A percentile compares a stretch with the other conserved stretches of the same genome.
Evolutionary conservation across 2,797 vertebrate genomes (phyloP).

Genomic region (Pteronotus mesoamericanus): DNA sequence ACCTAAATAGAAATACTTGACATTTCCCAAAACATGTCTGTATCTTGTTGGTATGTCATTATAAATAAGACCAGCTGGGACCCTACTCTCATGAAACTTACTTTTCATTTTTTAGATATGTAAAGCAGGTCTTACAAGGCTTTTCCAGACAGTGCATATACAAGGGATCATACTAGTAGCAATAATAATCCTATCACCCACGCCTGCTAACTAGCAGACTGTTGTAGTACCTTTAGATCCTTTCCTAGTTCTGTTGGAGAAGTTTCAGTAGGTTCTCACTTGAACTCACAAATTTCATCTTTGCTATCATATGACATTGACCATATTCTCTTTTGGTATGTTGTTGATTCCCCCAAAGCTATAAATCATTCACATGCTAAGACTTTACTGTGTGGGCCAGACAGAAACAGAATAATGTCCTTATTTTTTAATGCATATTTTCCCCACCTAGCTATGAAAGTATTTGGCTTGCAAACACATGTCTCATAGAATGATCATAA

Average conservation of each 20-base stretch:
- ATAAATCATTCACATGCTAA: neutral
- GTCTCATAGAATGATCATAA: neutral
- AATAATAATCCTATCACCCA: neutral
- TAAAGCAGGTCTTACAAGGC: neutral
- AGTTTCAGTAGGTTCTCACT: neutral
- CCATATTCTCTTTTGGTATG: neutral
- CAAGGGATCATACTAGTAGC: neutral
- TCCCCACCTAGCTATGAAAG: neutral
- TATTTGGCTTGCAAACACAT: neutral
- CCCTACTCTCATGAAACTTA: neutral
- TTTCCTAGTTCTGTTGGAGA: neutral
- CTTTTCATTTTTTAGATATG: neutral
- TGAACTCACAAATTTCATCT: neutral
- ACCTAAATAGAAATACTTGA: neutral
- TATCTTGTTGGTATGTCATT: neutral
- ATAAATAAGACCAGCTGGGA: neutral
- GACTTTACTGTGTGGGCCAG: neutral
- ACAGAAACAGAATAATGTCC: neutral
- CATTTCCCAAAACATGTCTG: neutral
- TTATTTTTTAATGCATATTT: neutral
- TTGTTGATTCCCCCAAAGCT: neutral
- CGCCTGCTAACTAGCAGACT: neutral
- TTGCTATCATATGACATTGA: neutral
- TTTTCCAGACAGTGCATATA: neutral
- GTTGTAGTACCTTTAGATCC: neutral